phyloP scores from a whole-genome alignment of 2,888 invertebrate genomes.

The Troilus luridus region DNA sequence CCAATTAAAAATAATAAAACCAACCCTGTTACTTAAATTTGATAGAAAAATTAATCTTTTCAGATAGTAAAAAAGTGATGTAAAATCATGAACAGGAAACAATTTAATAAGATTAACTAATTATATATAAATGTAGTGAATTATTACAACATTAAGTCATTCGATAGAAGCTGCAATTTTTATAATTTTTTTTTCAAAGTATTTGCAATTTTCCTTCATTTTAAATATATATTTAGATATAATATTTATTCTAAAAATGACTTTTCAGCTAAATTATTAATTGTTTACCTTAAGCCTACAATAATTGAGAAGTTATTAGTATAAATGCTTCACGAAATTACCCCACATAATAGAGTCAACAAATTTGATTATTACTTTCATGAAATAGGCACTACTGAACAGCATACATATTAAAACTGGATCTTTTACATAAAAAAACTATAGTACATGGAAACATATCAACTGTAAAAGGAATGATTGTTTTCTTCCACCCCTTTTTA shows the following conservation, averaged over 20 bases:
- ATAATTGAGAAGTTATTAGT: conserved; percentile 57
- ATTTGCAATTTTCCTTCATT: background rate
- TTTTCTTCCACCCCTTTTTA: conserved; percentile 40
- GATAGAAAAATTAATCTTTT: background rate
- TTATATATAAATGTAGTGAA: background rate
- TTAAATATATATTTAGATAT: conserved; percentile 47
- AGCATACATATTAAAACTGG: conserved; percentile 56
- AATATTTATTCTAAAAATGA: conserved; percentile 51
- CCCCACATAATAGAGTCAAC: conserved; percentile 57
- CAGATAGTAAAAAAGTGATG: background rate
- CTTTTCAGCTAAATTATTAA: conserved; percentile 43
- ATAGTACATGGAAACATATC: conserved; percentile 46
- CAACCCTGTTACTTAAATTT: conserved; percentile 42
- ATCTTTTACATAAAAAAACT: conserved; percentile 48
- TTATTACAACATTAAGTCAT: background rate
- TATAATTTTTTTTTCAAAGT: conserved; percentile 15
- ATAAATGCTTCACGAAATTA: conserved; percentile 60
- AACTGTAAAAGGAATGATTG: conserved; percentile 50
- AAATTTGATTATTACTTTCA: conserved; percentile 56
- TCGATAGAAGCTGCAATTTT: conserved; percentile 16
- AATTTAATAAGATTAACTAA: background rate
- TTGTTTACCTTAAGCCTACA: conserved; percentile 51
- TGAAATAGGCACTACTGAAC: conserved; percentile 60
- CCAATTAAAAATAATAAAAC: background rate
- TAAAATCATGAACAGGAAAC: background rate